Percentiles rank a stretch among this genome's conserved stretches.
Evolutionary conservation across 2,113 vertebrate species (phyloP).

Genomic region (Pongo abelii): DNA sequence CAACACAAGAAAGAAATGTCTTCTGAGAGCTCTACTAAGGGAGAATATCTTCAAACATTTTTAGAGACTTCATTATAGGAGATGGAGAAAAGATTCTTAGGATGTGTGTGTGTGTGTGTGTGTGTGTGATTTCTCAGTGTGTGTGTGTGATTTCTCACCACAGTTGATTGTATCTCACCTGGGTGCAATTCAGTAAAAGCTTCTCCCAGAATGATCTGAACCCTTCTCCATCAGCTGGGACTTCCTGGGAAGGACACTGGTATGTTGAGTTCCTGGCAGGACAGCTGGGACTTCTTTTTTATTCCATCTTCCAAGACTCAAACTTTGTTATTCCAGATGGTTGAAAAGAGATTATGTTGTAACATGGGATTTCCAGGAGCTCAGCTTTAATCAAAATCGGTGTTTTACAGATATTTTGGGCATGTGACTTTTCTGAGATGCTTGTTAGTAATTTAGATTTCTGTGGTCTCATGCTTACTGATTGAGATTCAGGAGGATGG

Average conservation of each 20-base stretch:
- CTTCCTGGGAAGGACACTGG: neutral
- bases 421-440: neutral
- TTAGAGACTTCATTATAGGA: neutral
- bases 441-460: neutral
- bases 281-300: neutral
- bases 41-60: neutral
- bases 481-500: neutral
- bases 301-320: neutral
- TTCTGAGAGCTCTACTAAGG: neutral
- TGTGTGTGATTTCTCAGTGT: no score
- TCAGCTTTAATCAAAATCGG: neutral
- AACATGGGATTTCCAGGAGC: neutral
- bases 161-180: neutral
- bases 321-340: neutral
- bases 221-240: neutral
- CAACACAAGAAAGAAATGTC: neutral
- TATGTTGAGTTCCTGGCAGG: neutral
- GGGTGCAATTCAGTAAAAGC: neutral
- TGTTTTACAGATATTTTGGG: neutral
- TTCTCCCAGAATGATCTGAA: neutral
- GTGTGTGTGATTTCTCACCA: neutral
- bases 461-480: neutral
- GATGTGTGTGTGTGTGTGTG: neutral
- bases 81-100: neutral
- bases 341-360: neutral